A percentile compares a stretch with the other conserved stretches of the same genome.
These are phyloP conservation scores for Diaprepes abbreviatus DNA, from an alignment of 2,888 invertebrate genomes.

Conservation along the genomic window DNA sequence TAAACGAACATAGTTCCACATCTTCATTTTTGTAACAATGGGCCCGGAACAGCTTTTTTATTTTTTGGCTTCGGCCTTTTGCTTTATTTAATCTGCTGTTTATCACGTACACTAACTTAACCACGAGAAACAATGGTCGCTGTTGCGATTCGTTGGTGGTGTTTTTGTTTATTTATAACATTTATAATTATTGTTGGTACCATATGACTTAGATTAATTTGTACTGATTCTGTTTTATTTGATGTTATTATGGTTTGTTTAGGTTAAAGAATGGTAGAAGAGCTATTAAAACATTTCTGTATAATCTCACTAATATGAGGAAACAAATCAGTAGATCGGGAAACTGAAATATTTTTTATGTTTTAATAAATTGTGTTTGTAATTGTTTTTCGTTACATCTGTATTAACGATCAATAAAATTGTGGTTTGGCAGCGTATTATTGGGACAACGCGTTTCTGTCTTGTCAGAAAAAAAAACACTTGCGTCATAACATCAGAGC, in stretches of 20 bases:
- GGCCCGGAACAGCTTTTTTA: not conserved
- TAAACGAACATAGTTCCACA: no score
- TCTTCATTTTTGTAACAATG: not conserved
- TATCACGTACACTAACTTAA: constrained; percentile 20
- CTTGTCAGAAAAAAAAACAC: no score
- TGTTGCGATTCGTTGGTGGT: constrained; percentile 44
- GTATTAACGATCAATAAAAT: no score
- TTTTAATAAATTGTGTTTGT: no score
- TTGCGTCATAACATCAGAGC: no score
- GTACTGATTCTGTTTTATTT: constrained; percentile 5
- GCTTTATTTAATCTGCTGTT: constrained; percentile 13
- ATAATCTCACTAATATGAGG: no score
- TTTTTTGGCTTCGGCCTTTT: not conserved
- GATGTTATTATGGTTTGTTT: not conserved
- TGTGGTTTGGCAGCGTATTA: no score
- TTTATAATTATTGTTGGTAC: constrained; percentile 20
- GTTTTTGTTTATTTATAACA: constrained; percentile 13
- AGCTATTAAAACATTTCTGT: no score
- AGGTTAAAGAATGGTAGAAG: constrained; percentile 8
- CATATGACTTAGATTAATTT: constrained; percentile 29
- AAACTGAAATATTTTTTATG: no score
- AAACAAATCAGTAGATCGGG: no score
- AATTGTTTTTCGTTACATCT: no score
- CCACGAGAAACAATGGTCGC: constrained; percentile 42
- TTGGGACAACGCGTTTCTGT: no score